A percentile compares a stretch with the other conserved stretches of the same genome.
Evolutionary conservation across 1,140 invertebrate species (phyloP).

Genomic region (Drosophila pallidifrons): DNA sequence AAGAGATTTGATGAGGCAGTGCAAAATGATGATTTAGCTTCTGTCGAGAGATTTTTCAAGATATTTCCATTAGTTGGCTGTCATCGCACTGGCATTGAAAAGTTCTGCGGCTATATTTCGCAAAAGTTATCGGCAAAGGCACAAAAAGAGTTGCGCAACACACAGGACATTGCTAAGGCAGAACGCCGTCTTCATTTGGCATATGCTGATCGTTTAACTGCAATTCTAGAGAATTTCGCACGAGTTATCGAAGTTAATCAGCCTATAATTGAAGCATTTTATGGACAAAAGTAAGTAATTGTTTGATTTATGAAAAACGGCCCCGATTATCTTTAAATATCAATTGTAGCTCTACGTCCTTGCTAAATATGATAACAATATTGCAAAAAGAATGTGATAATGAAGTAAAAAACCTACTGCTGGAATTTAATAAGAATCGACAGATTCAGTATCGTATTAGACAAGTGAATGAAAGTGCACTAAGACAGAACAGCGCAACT

Average conservation of each 20-base stretch:
- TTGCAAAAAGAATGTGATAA: conserved; percentile 95
- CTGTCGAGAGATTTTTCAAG: conserved; percentile 99
- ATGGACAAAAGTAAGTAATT: conserved; percentile 87
- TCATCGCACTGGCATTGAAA: conserved; percentile 95
- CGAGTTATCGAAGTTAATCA: conserved; percentile 95
- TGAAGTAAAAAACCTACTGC: conserved; percentile 89
- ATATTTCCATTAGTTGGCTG: conserved; percentile 98
- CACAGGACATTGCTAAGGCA: conserved; percentile 87
- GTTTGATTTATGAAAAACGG: too few relatives aligned
- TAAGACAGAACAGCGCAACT: conserved; percentile 81
- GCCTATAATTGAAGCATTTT: conserved; percentile 97
- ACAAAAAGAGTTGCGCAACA: conserved; percentile 90
- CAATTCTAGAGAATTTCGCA: conserved; percentile 96
- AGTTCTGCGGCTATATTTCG: conserved; percentile 96
- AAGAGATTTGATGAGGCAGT: conserved; percentile 97
- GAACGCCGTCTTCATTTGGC: conserved; percentile 91
- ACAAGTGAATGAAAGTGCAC: conserved; percentile 87
- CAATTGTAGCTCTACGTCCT: conserved; percentile 87
- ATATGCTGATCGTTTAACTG: conserved; percentile 93
- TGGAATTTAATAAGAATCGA: conserved; percentile 91
- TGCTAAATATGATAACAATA: conserved; percentile 90
- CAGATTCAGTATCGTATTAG: conserved; percentile 89
- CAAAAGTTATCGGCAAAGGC: conserved; percentile 91
- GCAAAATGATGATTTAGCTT: conserved; percentile 93
- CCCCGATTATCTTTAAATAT: background rate